phyloP scores from a whole-genome alignment of 2,888 invertebrate species.

The Troilus luridus region DNA sequence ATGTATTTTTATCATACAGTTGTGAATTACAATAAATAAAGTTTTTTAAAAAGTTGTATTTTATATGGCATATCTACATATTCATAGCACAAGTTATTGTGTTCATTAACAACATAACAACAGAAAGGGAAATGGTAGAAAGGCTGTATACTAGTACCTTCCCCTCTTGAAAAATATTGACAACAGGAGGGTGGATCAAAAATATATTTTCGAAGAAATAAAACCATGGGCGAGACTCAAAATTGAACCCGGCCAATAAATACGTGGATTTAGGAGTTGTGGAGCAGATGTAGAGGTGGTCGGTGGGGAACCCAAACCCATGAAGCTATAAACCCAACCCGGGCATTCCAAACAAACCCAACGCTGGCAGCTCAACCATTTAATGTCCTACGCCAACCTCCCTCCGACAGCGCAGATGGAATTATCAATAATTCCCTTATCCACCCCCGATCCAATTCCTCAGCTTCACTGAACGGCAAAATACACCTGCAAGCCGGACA shows the following conservation, averaged over 20 bases:
- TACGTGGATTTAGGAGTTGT: neutral
- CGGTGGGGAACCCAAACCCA: neutral
- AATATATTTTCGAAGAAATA: neutral
- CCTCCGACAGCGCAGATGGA: neutral
- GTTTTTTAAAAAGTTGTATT: no score
- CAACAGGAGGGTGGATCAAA: neutral
- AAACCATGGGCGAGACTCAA: neutral
- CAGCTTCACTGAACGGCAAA: neutral
- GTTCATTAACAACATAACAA: neutral
- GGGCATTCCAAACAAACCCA: neutral
- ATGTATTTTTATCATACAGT: no score
- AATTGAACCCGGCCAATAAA: neutral
- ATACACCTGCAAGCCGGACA: neutral
- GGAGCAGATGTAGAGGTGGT: neutral
- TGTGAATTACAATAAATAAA: no score
- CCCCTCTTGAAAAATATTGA: neutral
- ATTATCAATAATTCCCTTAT: constrained; percentile 27
- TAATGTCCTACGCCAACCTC: neutral
- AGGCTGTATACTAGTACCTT: neutral
- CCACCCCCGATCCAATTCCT: neutral
- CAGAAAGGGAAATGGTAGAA: no score
- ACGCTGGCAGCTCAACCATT: neutral
- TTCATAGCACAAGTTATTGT: neutral
- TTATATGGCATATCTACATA: neutral
- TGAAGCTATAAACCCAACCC: neutral